phyloP scores from a whole-genome alignment of 2,797 vertebrate genomes.

The Pipistrellus pygmaeus region DNA sequence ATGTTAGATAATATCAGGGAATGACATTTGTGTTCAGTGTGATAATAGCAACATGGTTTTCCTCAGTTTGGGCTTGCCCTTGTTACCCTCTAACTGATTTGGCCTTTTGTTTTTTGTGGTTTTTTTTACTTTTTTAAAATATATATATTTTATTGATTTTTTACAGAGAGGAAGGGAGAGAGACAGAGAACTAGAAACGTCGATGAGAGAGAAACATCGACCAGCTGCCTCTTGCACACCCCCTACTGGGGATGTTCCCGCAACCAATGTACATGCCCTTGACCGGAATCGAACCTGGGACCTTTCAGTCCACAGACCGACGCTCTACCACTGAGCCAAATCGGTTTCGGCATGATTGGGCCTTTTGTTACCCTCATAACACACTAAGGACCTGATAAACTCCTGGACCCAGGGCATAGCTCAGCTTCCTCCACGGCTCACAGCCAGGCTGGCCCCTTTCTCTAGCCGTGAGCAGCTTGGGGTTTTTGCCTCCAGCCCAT shows the following conservation, averaged over 20 bases:
- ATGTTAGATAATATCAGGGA: not conserved
- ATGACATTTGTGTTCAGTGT: not conserved
- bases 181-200: too few species aligned
- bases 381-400: not conserved
- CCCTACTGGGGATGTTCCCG: too few species aligned
- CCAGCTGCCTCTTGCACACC: too few species aligned
- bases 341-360: too few species aligned
- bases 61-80: not conserved
- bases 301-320: too few species aligned
- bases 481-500: not conserved
- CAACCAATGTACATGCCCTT: too few species aligned
- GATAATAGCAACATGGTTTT: not conserved
- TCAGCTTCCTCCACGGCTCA: not conserved
- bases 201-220: too few species aligned
- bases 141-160: too few species aligned
- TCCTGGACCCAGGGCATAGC: not conserved
- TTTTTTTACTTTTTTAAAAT: too few species aligned
- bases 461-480: fast-evolving
- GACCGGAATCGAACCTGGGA: too few species aligned
- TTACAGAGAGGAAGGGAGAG: too few species aligned
- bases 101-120: not conserved
- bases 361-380: not conserved
- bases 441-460: not conserved
- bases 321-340: too few species aligned
- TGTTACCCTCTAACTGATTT: not conserved